phyloP scores from a whole-genome alignment of 2,888 invertebrate genomes.

The Xanthia icteritia region DNA sequence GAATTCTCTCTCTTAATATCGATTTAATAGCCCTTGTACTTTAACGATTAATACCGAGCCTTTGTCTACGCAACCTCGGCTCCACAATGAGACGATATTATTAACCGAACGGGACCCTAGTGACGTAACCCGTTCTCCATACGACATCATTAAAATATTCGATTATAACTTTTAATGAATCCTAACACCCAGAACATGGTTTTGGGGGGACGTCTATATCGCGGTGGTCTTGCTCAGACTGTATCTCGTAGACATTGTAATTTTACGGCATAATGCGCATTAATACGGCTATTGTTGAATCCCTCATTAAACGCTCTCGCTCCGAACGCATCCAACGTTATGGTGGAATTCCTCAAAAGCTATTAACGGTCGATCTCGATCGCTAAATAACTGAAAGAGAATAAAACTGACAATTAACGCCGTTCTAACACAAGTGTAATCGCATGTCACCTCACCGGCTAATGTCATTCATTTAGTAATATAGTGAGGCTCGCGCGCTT shows the following conservation, averaged over 20 bases:
- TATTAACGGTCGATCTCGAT: conserved; percentile 76
- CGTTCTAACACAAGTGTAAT: conserved; percentile 76
- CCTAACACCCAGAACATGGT: conserved; percentile 55
- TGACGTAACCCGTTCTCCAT: conserved; percentile 47
- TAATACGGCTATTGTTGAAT: conserved; percentile 74
- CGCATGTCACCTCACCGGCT: conserved; percentile 75
- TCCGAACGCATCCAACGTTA: conserved; percentile 71
- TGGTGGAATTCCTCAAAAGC: conserved; percentile 77
- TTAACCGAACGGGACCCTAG: conserved; percentile 66
- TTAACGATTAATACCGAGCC: conserved; percentile 82
- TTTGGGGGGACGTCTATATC: conserved; percentile 67
- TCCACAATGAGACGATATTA: conserved; percentile 73
- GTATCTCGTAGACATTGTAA: conserved; percentile 79
- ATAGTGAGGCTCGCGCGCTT: conserved; percentile 72
- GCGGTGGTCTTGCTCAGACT: conserved; percentile 66
- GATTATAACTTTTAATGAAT: conserved; percentile 56
- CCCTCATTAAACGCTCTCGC: conserved; percentile 63
- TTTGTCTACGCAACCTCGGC: conserved; percentile 76
- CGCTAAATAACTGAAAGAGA: conserved; percentile 73
- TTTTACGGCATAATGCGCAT: conserved; percentile 77
- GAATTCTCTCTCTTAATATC: conserved; percentile 87
- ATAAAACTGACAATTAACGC: conserved; percentile 77
- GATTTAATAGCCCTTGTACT: conserved; percentile 85
- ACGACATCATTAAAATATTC: conserved; percentile 70
- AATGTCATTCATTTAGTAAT: conserved; percentile 75